Evolutionary conservation across 2,797 vertebrate genomes (phyloP), one percentile per base, ranked within the genome.

Genomic region (Malurus splendens): DNA sequence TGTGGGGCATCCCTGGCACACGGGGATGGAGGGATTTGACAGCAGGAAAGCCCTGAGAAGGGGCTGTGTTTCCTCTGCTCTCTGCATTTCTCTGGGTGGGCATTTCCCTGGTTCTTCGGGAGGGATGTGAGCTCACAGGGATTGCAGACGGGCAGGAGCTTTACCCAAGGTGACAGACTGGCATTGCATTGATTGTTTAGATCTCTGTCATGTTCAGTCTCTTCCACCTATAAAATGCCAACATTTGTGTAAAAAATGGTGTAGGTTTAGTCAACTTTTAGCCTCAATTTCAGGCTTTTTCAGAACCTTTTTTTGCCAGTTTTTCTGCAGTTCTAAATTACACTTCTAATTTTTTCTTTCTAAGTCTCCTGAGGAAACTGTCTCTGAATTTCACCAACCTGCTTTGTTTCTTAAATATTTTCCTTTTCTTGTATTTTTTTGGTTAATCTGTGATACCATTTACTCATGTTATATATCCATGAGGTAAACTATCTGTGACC

Each of bases 91-190:
- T 70, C 76, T 65, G 41, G 30, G 4, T 2, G 48, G 74, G 18
- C 77, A 30, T 72, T 94, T 92, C 91, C 90, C 83, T 47, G 68
- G 66, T 64, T 80, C 39, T 62, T 50, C 27, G 71, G 71, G 91
- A 78, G 90, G 86, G 82, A 72, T 74, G 62, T 73, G 83, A 88
- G 54, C 56, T 85, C 83, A 82, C 86, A n/a, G 87, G 57, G 76
- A 89, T 36, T 71, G 24, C n/a, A 27, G 64, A 66, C 51, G 93
- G 78, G 62, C 89, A 65, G 70, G 38, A 79, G 65, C 79, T 27
- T 81, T 44, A 65, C n/a, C n/a, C 84, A 55, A 64, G 52, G n/a
- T 88, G 77, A 65, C 64, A 67, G 73, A 59, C 42, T 83, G 47
- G 72, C 70, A 24, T 5, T 65, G 62, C 73, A 66, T 24, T 54